phyloP scores from a whole-genome alignment of 2,888 invertebrate genomes.

The Oxyscelio sp. region DNA sequence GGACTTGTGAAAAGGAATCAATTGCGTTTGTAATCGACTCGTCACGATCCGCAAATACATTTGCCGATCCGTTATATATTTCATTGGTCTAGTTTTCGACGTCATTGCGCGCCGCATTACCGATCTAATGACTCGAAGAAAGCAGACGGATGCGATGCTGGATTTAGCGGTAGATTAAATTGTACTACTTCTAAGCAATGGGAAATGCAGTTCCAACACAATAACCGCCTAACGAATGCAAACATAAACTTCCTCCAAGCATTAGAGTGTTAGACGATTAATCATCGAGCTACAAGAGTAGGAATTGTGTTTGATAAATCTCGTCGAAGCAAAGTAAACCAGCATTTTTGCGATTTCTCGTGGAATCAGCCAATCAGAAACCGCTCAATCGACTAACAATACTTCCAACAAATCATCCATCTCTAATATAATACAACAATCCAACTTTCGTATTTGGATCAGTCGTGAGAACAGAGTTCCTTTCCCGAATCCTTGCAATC shows the following conservation, averaged over 20 bases:
- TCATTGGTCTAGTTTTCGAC: slow-evolving; percentile 40
- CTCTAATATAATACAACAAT: not conserved
- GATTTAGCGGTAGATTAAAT: slow-evolving; percentile 2
- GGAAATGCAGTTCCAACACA: no score
- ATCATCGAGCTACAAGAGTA: no score
- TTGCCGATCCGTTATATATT: slow-evolving; percentile 38
- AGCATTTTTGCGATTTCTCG: no score
- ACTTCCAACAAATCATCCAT: not conserved
- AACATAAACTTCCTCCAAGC: not conserved
- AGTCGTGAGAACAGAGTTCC: slow-evolving; percentile 39
- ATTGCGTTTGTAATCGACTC: slow-evolving; percentile 49
- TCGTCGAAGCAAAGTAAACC: no score
- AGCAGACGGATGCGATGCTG: slow-evolving; percentile 29
- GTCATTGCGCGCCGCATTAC: slow-evolving; percentile 6
- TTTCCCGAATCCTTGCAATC: not conserved
- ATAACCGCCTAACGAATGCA: not conserved
- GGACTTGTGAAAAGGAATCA: slow-evolving; percentile 63
- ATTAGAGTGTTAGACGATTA: no score
- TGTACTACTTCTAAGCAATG: not conserved
- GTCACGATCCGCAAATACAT: slow-evolving; percentile 58
- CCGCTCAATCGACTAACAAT: not conserved
- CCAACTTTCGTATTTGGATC: slow-evolving; percentile 23
- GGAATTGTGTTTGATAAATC: no score
- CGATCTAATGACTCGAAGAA: slow-evolving; percentile 25
- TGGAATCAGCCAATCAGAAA: no score